Base-by-base conservation (phyloP, 2,888 invertebrate genomes). In the Hartigia nigra region DNA sequence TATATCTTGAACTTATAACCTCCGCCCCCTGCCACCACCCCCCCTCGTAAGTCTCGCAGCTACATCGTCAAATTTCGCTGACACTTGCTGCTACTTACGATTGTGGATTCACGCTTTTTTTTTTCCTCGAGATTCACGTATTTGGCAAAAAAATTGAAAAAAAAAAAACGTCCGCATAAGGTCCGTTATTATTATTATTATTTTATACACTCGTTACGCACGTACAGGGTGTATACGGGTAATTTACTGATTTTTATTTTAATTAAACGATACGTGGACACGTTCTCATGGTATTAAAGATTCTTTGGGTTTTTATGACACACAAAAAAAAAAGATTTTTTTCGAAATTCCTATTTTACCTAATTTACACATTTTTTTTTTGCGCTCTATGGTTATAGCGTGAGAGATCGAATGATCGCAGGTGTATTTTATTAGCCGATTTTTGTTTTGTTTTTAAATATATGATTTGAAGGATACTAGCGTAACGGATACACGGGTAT, bases 371-470 rank as follows among this genome's bases (percentile, higher is more conserved):
- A 55, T 23, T 14, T 55, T 55, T 55, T 55, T 9, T 2, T 55
- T 55, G n/a, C n/a, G n/a, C n/a, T 55, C 0, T 55, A 2, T 23
- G 14, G 2, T 9, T 5, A 0, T 2, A 9, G 14, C 1, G 9
- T 2, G 23, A 23, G 1, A 12, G 39, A 55, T 23, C 9, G 55
- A 23, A 0, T 0, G 2, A 39, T 39, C 14, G 34, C 4, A 3
- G 34, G 34, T 34, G 34, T 34, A 34, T 34, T 34, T 34, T 34
- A 34, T 34, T 34, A 34, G 3, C 34, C 4, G 3, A 34, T 23
- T 55, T 55, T 23, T n/a, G n/a, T 55, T 55, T 23, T 23, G 9
- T 55, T 1, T 39, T 14, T 39, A 39, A n/a, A n/a, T n/a, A 39
- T 39, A 5, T 2, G 9, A 55, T 23, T 9, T 1, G 23, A 55